Evolutionary conservation across 2,888 invertebrate genomes (phyloP).

Genomic region (Agonopterix subpropinquella): DNA sequence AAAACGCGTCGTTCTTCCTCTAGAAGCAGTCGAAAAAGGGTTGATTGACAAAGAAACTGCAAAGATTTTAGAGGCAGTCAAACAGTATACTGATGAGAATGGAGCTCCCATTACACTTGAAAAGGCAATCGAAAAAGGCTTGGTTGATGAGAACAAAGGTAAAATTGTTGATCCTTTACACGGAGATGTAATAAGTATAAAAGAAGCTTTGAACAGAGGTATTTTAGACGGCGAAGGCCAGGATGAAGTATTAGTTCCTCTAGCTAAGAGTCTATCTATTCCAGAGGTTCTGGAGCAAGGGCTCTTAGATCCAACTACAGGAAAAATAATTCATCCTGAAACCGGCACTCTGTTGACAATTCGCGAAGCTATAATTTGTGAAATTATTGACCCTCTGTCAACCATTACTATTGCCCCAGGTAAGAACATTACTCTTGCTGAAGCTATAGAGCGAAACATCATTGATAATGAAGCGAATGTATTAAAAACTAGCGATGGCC

Average conservation of each 20-base stretch:
- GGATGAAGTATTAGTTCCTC: conserved; percentile 85
- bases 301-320: conserved; percentile 82
- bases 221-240: conserved; percentile 86
- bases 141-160: conserved; percentile 84
- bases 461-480: conserved; percentile 82
- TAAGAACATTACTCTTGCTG: conserved; percentile 81
- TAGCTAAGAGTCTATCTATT: conserved; percentile 87
- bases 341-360: conserved; percentile 86
- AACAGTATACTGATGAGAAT: conserved; percentile 71
- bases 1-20: conserved; percentile 83
- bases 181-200: conserved; percentile 86
- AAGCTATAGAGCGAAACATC: conserved; percentile 83
- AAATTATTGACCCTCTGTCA: conserved; percentile 90
- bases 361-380: conserved; percentile 90
- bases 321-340: conserved; percentile 91
- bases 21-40: conserved; percentile 86
- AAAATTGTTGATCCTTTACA: conserved; percentile 89
- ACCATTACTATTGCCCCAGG: conserved; percentile 78
- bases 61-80: conserved; percentile 78
- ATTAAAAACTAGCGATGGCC: conserved; percentile 78
- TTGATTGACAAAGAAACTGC: conserved; percentile 87
- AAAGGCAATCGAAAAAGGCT: conserved; percentile 82
- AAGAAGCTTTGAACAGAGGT: conserved; percentile 89
- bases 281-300: conserved; percentile 92
- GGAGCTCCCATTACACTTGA: conserved; percentile 81